A percentile compares a stretch with the other conserved stretches of the same genome.
These are phyloP conservation scores for Drosophila acutilabella DNA, from an alignment of 2,888 invertebrate genomes.

Conservation along the genomic window DNA sequence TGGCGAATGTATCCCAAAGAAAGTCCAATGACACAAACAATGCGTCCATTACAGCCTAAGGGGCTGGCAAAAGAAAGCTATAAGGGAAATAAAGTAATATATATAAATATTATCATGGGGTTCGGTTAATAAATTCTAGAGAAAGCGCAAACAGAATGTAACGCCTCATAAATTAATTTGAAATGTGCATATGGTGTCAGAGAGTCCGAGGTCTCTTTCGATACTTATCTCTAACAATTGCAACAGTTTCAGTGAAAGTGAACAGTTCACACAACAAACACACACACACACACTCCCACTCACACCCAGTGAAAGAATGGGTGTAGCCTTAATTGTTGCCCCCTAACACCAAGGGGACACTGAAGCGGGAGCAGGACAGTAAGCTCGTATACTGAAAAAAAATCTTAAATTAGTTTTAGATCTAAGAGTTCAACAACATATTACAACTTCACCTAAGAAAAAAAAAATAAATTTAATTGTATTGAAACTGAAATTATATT, in stretches of 20 bases:
- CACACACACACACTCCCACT: no score
- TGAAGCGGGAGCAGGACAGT: background rate
- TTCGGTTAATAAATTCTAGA: constrained; percentile 57
- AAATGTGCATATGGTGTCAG: constrained; percentile 63
- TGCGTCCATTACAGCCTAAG: constrained; percentile 24
- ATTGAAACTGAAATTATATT: no score
- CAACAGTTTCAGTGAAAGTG: constrained; percentile 51
- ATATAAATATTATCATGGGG: constrained; percentile 44
- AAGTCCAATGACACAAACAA: constrained; percentile 74
- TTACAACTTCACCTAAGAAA: no score
- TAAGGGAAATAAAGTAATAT: constrained; percentile 21
- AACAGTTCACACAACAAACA: constrained; percentile 22
- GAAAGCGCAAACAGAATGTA: constrained; percentile 67
- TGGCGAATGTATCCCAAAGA: constrained; percentile 65
- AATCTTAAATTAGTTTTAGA: background rate
- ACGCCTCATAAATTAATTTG: constrained; percentile 81
- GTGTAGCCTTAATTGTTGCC: constrained; percentile 44
- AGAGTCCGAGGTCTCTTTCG: constrained; percentile 20
- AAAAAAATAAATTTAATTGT: no score
- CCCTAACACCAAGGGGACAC: background rate
- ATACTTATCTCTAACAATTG: constrained; percentile 57
- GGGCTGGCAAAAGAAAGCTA: constrained; percentile 39
- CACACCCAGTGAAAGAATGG: constrained; percentile 48
- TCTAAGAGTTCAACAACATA: background rate
- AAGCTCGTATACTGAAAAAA: background rate